A percentile compares a stretch with the other conserved stretches of the same genome.
Conservation (phyloP, 2,797 vertebrate genomes). For the Enteromius viviparus region DNA sequence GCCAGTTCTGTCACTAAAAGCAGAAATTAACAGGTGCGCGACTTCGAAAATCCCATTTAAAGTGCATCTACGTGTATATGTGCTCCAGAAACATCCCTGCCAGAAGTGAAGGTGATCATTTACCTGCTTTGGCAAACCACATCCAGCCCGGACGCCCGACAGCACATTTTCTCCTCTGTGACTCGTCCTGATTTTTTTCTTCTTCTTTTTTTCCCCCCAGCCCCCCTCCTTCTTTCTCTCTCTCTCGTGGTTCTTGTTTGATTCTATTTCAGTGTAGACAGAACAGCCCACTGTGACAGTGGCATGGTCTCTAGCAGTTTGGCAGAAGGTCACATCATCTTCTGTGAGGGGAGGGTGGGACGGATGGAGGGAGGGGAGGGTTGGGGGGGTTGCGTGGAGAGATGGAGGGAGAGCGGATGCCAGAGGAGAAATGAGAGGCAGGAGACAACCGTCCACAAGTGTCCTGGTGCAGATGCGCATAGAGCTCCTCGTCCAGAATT, state of each 20-base stretch:
- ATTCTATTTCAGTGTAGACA: constrained; percentile 80
- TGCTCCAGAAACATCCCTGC: constrained; percentile 16
- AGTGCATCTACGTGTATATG: background rate
- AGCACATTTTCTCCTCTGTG: constrained; percentile 74
- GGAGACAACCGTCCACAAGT: constrained; percentile 32
- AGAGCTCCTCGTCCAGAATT: constrained; percentile 15
- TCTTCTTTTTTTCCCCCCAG: constrained; percentile 1
- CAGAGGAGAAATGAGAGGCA: constrained; percentile 37
- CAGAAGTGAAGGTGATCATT: constrained; percentile 62
- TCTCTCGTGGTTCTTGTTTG: constrained; percentile 76
- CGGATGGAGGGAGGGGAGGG: constrained; percentile 22
- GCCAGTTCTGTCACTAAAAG: constrained; percentile 5
- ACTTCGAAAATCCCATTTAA: constrained; percentile 16
- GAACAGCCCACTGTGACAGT: constrained; percentile 76
- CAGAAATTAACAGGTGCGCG: constrained; percentile 27
- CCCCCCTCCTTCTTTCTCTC: constrained; percentile 40
- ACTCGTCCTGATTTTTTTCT: constrained; percentile 67
- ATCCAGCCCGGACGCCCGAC: constrained; percentile 74
- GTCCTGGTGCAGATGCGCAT: constrained; percentile 26
- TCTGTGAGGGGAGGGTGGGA: constrained; percentile 57
- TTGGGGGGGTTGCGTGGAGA: constrained; percentile 46
- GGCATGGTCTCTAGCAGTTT: constrained; percentile 82
- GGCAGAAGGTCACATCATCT: constrained; percentile 86
- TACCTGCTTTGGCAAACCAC: constrained; percentile 78
- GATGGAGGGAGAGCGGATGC: constrained; percentile 45